Evolutionary conservation across 2,113 vertebrate species (phyloP).

Genomic region (Diadophis punctatus): DNA sequence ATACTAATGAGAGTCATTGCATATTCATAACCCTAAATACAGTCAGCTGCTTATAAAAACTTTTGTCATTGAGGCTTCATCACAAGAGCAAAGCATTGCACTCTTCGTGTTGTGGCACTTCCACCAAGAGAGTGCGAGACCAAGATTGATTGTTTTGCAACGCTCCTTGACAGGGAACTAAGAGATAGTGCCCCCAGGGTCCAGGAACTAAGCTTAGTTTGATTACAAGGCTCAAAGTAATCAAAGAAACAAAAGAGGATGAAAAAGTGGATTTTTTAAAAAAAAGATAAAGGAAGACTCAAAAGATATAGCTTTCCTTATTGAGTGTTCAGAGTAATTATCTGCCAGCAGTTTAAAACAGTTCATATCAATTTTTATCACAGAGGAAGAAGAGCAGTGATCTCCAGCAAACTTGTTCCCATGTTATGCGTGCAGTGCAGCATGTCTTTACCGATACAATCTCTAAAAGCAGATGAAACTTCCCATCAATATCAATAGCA

Average conservation of each 20-base stretch:
- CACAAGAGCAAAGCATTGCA: slow-evolving; percentile 69
- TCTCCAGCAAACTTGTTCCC: slow-evolving; percentile 71
- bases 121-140: slow-evolving; percentile 70
- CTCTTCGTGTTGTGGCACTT: slow-evolving; percentile 72
- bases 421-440: slow-evolving; percentile 58
- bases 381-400: slow-evolving; percentile 63
- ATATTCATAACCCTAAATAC: slow-evolving; percentile 86
- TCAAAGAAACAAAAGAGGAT: slow-evolving; percentile 76
- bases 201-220: slow-evolving; percentile 81
- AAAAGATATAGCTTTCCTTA: slow-evolving; percentile 58
- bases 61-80: slow-evolving; percentile 77
- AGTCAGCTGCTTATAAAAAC: slow-evolving; percentile 80
- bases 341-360: slow-evolving; percentile 66
- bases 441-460: slow-evolving; percentile 62
- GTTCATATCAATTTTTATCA: slow-evolving; percentile 69
- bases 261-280: slow-evolving; percentile 18
- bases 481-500: slow-evolving; percentile 61
- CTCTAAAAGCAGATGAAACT: slow-evolving; percentile 64
- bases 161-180: slow-evolving; percentile 84
- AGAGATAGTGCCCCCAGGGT: slow-evolving; percentile 86
- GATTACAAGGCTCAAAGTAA: slow-evolving; percentile 87
- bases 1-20: slow-evolving; percentile 86
- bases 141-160: slow-evolving; percentile 97
- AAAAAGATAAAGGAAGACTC: slow-evolving; percentile 67
- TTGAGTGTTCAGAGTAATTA: slow-evolving; percentile 63